Evolutionary conservation across 2,797 vertebrate genomes (phyloP).

Genomic region (Anguilla pacifica): DNA sequence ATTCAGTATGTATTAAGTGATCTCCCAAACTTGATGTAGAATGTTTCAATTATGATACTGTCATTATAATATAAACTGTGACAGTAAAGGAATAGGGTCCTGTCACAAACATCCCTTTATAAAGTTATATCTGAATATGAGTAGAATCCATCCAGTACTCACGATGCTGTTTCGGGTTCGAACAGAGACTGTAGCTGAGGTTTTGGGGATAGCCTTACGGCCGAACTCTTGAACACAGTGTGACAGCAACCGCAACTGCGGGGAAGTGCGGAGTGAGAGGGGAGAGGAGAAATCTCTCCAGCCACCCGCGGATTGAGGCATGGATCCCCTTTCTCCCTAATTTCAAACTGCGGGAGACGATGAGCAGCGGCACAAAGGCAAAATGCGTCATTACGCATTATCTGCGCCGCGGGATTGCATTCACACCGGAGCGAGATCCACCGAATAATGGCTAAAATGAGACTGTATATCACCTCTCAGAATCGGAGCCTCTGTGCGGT

Average conservation of each 20-base stretch:
- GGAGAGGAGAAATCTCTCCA: background rate
- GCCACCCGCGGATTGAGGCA: background rate
- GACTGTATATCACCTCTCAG: background rate
- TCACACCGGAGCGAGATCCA: background rate
- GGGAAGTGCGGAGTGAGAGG: background rate
- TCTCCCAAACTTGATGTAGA: no score
- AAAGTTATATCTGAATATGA: background rate
- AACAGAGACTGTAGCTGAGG: background rate
- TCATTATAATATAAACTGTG: no score
- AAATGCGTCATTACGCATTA: background rate
- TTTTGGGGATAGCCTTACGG: background rate
- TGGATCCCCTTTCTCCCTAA: background rate
- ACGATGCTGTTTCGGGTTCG: background rate
- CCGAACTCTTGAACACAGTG: background rate
- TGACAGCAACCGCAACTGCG: background rate
- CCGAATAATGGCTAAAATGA: background rate
- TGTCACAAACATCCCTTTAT: no score
- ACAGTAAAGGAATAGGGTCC: no score
- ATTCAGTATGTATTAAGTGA: no score
- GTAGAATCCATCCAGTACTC: background rate
- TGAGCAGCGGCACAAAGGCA: background rate
- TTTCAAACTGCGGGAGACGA: background rate
- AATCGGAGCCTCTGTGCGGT: background rate
- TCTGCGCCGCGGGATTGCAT: background rate
- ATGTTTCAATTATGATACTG: no score